These are phyloP conservation scores for Apoda limacodes DNA, from an alignment of 2,888 invertebrate genomes.

Conservation along the genomic window DNA sequence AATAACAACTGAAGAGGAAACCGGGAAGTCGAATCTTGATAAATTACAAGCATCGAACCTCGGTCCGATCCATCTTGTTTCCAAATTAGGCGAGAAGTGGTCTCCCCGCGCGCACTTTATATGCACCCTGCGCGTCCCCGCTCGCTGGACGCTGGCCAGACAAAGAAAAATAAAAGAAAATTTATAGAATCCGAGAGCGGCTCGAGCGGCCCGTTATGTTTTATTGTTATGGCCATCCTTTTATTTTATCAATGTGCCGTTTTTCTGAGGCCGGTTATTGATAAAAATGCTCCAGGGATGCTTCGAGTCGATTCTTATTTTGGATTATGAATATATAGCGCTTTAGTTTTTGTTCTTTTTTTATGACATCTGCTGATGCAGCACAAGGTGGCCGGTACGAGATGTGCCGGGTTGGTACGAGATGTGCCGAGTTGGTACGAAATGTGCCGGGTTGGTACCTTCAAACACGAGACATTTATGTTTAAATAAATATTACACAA, in stretches of 20 bases:
- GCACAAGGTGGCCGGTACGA: too few relatives aligned
- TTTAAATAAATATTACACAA: too few relatives aligned
- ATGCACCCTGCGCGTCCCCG: constrained; percentile 49
- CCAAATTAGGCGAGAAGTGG: constrained; percentile 32
- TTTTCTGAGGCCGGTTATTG: constrained; percentile 34
- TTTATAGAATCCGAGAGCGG: constrained; percentile 30
- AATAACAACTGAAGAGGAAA: constrained; percentile 24
- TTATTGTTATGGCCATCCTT: constrained; percentile 54
- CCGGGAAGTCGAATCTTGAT: constrained; percentile 40
- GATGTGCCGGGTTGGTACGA: too few relatives aligned
- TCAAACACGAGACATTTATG: too few relatives aligned
- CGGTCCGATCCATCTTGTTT: constrained; percentile 44
- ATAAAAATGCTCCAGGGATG: constrained; percentile 29
- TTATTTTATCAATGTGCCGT: constrained; percentile 43
- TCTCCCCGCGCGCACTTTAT: constrained; percentile 23
- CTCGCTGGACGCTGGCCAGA: constrained; percentile 35
- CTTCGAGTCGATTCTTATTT: too few relatives aligned
- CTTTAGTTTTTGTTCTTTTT: too few relatives aligned
- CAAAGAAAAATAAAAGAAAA: constrained; percentile 41
- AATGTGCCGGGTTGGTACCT: too few relatives aligned
- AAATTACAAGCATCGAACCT: constrained; percentile 31
- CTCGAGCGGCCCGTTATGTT: constrained; percentile 40
- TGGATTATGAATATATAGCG: too few relatives aligned
- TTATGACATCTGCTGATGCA: too few relatives aligned
- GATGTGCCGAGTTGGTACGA: too few relatives aligned